Percentiles rank a stretch among this genome's conserved stretches.
phyloP scores from a whole-genome alignment of 2,888 invertebrate genomes.

The Platynereis dumerilii region DNA sequence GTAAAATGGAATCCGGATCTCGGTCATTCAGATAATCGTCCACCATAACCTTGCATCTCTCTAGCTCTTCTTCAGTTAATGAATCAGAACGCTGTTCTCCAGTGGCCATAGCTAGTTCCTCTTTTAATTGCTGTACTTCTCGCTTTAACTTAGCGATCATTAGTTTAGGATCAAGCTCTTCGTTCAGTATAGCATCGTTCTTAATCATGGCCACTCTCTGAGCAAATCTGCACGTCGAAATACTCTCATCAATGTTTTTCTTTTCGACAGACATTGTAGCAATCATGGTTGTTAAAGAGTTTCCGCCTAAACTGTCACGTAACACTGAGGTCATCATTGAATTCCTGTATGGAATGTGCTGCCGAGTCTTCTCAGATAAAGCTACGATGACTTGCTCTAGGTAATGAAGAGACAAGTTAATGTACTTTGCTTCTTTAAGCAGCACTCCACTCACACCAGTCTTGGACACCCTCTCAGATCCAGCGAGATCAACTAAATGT shows the following conservation, averaged over 20 bases:
- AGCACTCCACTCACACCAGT: constrained; percentile 61
- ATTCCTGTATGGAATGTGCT: constrained; percentile 63
- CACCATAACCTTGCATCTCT: constrained; percentile 56
- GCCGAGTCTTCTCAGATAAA: constrained; percentile 58
- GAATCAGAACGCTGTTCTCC: constrained; percentile 59
- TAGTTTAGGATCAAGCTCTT: constrained; percentile 62
- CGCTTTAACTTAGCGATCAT: constrained; percentile 58
- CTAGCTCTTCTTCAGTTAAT: constrained; percentile 54
- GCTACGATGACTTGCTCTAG: constrained; percentile 64
- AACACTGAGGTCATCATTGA: constrained; percentile 65
- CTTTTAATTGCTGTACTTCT: constrained; percentile 58
- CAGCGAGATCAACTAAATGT: constrained; percentile 64
- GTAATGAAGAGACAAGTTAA: constrained; percentile 63
- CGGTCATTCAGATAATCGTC: constrained; percentile 51
- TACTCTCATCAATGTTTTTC: constrained; percentile 61
- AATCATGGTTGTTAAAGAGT: constrained; percentile 65
- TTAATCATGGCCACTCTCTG: constrained; percentile 64
- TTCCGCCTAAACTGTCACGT: constrained; percentile 63
- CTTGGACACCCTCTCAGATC: constrained; percentile 64
- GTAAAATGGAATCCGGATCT: constrained; percentile 52
- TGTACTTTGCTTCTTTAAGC: constrained; percentile 63
- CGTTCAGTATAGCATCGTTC: constrained; percentile 63
- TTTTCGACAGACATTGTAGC: constrained; percentile 63
- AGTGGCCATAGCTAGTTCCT: constrained; percentile 58
- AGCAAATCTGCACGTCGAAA: constrained; percentile 64